These are phyloP conservation scores for Chalcosyrphus nemorum DNA, from an alignment of 2,888 invertebrate species.

Conservation along the genomic window DNA sequence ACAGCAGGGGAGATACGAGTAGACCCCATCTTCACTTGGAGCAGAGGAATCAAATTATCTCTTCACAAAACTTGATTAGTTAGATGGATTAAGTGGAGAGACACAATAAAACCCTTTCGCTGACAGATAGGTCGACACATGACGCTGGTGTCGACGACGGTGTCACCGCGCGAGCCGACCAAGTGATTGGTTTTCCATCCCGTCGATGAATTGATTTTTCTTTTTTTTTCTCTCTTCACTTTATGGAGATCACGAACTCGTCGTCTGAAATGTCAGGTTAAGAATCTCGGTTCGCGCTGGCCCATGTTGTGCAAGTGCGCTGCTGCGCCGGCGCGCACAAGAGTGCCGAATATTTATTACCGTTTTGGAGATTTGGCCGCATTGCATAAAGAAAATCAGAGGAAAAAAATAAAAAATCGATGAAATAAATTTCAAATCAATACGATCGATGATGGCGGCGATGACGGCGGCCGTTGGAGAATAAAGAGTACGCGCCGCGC, in stretches of 20 bases:
- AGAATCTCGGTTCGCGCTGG: constrained; percentile 23
- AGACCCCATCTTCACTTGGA: constrained; percentile 35
- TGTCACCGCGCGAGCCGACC: constrained; percentile 22
- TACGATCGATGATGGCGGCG: constrained; percentile 58
- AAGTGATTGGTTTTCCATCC: constrained; percentile 24
- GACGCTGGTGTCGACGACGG: constrained; percentile 52
- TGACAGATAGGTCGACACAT: constrained; percentile 66
- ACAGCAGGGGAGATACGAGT: constrained; percentile 16
- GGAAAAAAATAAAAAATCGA: constrained; percentile 25
- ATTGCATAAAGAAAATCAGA: constrained; percentile 54
- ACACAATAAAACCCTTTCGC: constrained; percentile 57
- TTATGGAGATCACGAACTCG: constrained; percentile 70
- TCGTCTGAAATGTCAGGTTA: constrained; percentile 61
- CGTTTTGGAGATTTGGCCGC: constrained; percentile 61
- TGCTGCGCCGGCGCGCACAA: constrained; percentile 36
- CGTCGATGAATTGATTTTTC: constrained; percentile 49
- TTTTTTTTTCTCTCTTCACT: constrained; percentile 11
- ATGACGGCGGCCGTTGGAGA: constrained; percentile 32
- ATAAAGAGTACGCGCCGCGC: constrained; percentile 24
- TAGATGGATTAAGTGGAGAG: constrained; percentile 61
- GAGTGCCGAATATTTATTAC: constrained; percentile 70
- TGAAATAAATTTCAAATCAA: constrained; percentile 69
- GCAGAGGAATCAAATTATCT: constrained; percentile 58
- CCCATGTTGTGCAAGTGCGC: constrained; percentile 60
- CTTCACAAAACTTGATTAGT: constrained; percentile 63